These are phyloP conservation scores for Thymelicus lineola DNA, from an alignment of 2,888 invertebrate genomes.

Conservation along the genomic window DNA sequence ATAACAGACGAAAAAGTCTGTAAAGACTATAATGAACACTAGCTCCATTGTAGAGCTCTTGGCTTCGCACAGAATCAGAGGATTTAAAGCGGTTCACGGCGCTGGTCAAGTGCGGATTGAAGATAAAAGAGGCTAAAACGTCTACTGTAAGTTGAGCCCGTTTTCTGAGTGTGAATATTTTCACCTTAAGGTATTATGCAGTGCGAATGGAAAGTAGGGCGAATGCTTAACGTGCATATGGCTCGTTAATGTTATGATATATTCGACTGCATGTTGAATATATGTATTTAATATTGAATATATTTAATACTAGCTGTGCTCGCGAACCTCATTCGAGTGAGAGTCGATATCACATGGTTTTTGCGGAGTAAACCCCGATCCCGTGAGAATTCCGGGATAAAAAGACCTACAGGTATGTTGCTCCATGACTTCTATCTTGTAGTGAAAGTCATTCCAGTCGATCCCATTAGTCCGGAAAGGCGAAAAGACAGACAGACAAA, in stretches of 20 bases:
- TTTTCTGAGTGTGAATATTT: neutral
- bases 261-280: neutral
- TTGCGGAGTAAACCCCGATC: too few species aligned
- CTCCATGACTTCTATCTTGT: too few species aligned
- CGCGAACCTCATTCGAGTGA: too few species aligned
- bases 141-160: neutral
- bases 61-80: neutral
- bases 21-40: slow-evolving; percentile 2
- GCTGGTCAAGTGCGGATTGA: slow-evolving; percentile 11
- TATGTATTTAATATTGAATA: too few species aligned
- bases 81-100: slow-evolving; percentile 5
- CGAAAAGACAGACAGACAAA: too few species aligned
- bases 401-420: too few species aligned
- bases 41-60: neutral
- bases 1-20: too few species aligned
- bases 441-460: too few species aligned
- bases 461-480: too few species aligned
- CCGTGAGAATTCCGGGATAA: too few species aligned
- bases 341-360: too few species aligned
- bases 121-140: neutral
- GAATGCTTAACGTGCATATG: neutral
- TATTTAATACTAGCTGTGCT: too few species aligned
- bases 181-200: neutral
- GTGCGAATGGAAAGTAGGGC: neutral
- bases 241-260: neutral